phyloP scores from a whole-genome alignment of 2,888 invertebrate genomes.

The Eristalinus sepulchralis region DNA sequence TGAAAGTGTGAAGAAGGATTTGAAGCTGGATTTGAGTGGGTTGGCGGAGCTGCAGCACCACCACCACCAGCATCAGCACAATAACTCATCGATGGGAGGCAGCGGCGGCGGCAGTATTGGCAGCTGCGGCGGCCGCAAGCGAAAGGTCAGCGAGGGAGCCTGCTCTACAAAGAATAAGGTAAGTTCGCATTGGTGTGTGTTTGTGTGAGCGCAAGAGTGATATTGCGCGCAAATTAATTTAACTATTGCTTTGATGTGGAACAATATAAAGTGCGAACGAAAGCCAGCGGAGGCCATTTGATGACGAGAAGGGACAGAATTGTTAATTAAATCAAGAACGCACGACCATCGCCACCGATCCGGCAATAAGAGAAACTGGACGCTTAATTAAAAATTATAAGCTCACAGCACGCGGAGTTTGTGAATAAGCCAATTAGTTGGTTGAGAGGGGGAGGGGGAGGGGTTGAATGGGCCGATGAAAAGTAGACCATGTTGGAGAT shows the following conservation, averaged over 20 bases:
- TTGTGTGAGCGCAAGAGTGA: background rate
- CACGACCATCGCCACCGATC: background rate
- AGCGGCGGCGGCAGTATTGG: conserved; percentile 71
- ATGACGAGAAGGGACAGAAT: conserved; percentile 2
- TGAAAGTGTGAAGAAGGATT: conserved; percentile 77
- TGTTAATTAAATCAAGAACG: conserved; percentile 28
- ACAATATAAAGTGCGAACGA: background rate
- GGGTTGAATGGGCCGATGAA: background rate
- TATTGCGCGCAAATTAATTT: conserved; percentile 40
- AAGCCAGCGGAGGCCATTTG: background rate
- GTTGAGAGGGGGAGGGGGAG: no score
- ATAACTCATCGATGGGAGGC: conserved; percentile 71
- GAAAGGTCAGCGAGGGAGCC: conserved; percentile 80
- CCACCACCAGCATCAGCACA: conserved; percentile 77
- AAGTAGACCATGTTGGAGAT: background rate
- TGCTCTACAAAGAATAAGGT: conserved; percentile 80
- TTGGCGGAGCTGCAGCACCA: conserved; percentile 71
- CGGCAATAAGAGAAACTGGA: background rate
- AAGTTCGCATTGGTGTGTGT: conserved; percentile 48
- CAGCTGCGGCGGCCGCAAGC: conserved; percentile 77
- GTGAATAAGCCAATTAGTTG: conserved; percentile 76
- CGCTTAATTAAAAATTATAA: conserved; percentile 34
- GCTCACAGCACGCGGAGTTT: background rate
- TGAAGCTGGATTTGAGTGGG: conserved; percentile 78
- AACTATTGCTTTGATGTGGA: conserved; percentile 33